Evolutionary conservation across 2,113 vertebrate genomes (phyloP).

Genomic region (Mesoclemmys tuberculata): DNA sequence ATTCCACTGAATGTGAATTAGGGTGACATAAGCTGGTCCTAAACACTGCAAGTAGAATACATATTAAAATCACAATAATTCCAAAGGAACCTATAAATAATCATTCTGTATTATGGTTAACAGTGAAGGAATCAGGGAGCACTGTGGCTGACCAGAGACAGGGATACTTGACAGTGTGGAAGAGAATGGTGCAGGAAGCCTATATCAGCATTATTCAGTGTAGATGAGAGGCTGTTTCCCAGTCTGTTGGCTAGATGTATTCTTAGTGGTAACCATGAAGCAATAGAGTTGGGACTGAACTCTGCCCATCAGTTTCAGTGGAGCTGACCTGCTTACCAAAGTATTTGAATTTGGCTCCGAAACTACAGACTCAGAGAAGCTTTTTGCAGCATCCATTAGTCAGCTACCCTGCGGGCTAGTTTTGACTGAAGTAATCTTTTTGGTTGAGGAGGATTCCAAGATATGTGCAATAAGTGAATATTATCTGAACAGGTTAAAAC

Average conservation of each 20-base stretch:
- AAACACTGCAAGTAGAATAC: background rate
- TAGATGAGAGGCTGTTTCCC: background rate
- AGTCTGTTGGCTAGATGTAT: background rate
- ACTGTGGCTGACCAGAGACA: background rate
- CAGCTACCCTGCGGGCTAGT: conserved; percentile 52
- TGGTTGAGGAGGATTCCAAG: conserved; percentile 47
- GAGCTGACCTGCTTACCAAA: background rate
- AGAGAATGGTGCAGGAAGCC: background rate
- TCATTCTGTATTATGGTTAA: background rate
- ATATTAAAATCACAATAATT: background rate
- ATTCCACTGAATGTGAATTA: background rate
- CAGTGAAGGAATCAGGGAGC: background rate
- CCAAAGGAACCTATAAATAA: background rate
- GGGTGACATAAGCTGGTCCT: background rate
- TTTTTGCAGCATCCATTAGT: conserved; percentile 28
- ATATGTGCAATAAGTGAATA: conserved; percentile 43
- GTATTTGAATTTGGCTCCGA: background rate
- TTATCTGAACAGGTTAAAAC: conserved; percentile 67
- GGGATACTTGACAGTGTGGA: background rate
- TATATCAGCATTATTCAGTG: background rate
- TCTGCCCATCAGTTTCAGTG: background rate
- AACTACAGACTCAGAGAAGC: conserved; percentile 34
- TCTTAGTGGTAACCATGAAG: background rate
- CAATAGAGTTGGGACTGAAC: background rate
- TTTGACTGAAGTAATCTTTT: conserved; percentile 31